phyloP scores from a whole-genome alignment of 2,797 vertebrate species.

The Spea hammondii region DNA sequence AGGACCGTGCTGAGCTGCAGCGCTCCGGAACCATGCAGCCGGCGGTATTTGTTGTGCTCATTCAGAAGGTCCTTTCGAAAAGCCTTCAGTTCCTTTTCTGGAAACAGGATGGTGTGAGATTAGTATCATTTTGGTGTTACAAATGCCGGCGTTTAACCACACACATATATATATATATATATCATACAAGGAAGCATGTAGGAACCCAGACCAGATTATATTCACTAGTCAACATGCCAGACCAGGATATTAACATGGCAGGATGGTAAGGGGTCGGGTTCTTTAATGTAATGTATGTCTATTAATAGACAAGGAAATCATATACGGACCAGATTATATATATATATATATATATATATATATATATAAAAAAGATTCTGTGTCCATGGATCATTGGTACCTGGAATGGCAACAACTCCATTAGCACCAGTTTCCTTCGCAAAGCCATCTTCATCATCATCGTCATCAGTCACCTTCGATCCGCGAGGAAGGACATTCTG shows the following conservation, averaged over 20 bases:
- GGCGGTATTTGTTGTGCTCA: conserved; percentile 54
- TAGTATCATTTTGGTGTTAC: not conserved
- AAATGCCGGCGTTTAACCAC: no score
- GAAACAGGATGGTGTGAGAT: not conserved
- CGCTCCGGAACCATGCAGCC: conserved; percentile 50
- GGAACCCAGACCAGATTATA: no score
- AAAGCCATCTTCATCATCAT: conserved; percentile 45
- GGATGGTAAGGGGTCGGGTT: no score
- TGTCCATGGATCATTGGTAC: not conserved
- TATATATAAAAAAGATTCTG: no score
- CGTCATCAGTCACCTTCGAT: conserved; percentile 46
- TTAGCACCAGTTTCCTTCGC: conserved; percentile 36
- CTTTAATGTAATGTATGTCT: no score
- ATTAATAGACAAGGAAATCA: no score
- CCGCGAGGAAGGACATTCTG: conserved; percentile 87
- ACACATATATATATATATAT: no score
- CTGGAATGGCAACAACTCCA: conserved; percentile 23
- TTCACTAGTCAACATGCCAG: no score
- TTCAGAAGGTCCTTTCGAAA: conserved; percentile 55
- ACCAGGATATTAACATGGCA: no score
- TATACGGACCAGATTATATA: no score
- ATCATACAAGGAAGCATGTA: no score
- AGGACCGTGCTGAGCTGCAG: conserved; percentile 52
- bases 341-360: no score
- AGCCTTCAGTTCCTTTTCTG: conserved; percentile 50